A percentile compares a stretch with the other conserved stretches of the same genome.
Evolutionary conservation across 1,140 invertebrate genomes (phyloP).

Genomic region (Aphelenchoides besseyi): DNA sequence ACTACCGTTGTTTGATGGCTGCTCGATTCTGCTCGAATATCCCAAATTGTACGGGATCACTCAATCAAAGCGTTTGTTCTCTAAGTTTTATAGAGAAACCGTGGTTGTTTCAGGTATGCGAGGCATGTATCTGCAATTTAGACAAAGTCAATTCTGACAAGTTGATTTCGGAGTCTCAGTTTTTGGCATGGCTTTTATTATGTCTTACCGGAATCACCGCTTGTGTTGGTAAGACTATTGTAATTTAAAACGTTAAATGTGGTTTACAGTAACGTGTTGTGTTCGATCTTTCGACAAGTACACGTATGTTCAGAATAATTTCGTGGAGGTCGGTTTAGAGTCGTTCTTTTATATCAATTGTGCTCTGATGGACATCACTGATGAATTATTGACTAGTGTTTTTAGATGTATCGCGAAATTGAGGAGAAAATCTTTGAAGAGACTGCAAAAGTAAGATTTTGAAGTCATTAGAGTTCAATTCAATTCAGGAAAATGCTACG

Average conservation of each 20-base stretch:
- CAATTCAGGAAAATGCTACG: slow-evolving; percentile 27
- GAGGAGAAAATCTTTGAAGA: slow-evolving; percentile 51
- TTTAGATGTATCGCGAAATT: slow-evolving; percentile 44
- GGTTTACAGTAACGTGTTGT: slow-evolving; percentile 46
- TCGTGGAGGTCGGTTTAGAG: slow-evolving; percentile 45
- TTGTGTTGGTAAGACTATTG: slow-evolving; percentile 29
- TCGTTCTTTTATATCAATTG: too few relatives aligned
- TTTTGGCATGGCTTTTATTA: slow-evolving; percentile 37
- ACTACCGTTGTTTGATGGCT: slow-evolving; percentile 48
- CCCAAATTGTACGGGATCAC: slow-evolving; percentile 31
- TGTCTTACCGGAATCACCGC: slow-evolving; percentile 34
- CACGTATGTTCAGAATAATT: slow-evolving; percentile 50
- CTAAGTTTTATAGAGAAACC: too few relatives aligned
- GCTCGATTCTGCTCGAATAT: slow-evolving; percentile 45
- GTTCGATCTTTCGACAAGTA: slow-evolving; percentile 56
- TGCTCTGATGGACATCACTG: too few relatives aligned
- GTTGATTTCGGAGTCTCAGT: slow-evolving; percentile 44
- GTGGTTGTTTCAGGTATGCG: slow-evolving; percentile 34
- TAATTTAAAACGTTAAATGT: background rate
- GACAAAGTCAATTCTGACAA: slow-evolving; percentile 21
- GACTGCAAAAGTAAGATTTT: slow-evolving; percentile 44
- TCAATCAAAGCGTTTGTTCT: too few relatives aligned
- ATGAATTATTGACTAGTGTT: background rate
- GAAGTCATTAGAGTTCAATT: too few relatives aligned
- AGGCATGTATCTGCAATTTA: slow-evolving; percentile 31